Percentiles rank a stretch among this genome's conserved stretches.
These are phyloP conservation scores for Phyllotis vaccarum DNA, from an alignment of 2,797 vertebrate species.

Conservation along the genomic window DNA sequence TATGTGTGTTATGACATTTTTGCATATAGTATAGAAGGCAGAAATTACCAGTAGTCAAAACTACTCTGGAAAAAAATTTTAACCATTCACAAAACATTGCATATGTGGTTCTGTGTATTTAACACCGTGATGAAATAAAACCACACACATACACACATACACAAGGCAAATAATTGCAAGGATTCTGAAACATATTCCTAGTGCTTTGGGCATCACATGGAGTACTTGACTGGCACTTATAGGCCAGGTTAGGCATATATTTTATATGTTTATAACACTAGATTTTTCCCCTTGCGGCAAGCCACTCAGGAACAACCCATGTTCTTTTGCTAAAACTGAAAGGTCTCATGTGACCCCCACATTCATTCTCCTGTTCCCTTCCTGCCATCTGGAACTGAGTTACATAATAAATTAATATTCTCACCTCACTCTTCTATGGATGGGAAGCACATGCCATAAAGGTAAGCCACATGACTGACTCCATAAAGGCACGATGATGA, in stretches of 20 bases:
- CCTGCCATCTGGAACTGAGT: not conserved
- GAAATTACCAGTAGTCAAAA: not conserved
- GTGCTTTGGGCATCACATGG: no score
- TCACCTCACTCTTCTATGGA: not conserved
- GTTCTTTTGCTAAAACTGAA: not conserved
- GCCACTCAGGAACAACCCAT: not conserved
- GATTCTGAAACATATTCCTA: rapidly evolving
- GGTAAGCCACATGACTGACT: not conserved
- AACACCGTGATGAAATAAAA: rapidly evolving
- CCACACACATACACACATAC: not conserved
- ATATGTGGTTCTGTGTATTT: not conserved
- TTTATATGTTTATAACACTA: not conserved
- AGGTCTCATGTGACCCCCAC: not conserved
- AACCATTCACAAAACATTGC: not conserved
- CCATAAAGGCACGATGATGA: not conserved
- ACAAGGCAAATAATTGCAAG: not conserved
- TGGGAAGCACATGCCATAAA: not conserved
- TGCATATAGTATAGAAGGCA: not conserved
- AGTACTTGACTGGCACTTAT: not conserved
- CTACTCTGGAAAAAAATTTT: not conserved
- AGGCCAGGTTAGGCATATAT: not conserved
- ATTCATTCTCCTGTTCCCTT: not conserved
- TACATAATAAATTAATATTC: not conserved
- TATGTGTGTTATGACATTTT: not conserved
- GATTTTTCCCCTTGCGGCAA: not conserved